Percentiles rank a stretch among this genome's conserved stretches.
Conservation (phyloP, 1,140 invertebrate genomes). For the Drosophila sp. region DNA sequence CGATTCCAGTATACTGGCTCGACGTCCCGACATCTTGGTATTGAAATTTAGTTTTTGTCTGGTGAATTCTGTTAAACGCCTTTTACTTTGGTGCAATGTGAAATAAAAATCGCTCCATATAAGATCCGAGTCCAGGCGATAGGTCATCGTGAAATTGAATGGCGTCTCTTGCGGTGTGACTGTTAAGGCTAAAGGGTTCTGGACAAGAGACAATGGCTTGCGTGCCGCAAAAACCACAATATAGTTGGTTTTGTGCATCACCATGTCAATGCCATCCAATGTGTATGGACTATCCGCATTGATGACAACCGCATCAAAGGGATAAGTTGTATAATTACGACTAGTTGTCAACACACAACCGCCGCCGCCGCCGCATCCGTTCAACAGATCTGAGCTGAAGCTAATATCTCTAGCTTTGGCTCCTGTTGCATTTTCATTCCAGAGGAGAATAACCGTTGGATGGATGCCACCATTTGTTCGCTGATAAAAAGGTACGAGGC, state of each 20-base stretch:
- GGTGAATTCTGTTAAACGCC: slow-evolving; percentile 20
- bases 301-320: slow-evolving; percentile 53
- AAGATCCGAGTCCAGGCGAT: slow-evolving; percentile 57
- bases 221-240: slow-evolving; percentile 40
- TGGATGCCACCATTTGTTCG: not conserved
- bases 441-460: slow-evolving; percentile 41
- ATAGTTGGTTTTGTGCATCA: slow-evolving; percentile 20
- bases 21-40: not conserved
- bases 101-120: slow-evolving; percentile 53
- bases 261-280: not conserved
- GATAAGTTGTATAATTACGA: not conserved
- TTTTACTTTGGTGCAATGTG: not conserved
- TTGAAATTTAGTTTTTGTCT: not conserved
- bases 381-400: not conserved
- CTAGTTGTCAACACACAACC: slow-evolving; percentile 50
- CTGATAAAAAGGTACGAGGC: slow-evolving; percentile 14
- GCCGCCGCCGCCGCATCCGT: slow-evolving; percentile 56
- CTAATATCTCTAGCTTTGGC: not conserved
- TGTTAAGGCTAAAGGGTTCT: not conserved
- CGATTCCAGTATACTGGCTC: not conserved
- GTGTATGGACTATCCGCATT: slow-evolving; percentile 47
- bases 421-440: slow-evolving; percentile 25
- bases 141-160: slow-evolving; percentile 62
- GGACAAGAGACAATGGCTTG: slow-evolving; percentile 28
- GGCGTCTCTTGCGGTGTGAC: not conserved